A percentile compares a stretch with the other conserved stretches of the same genome.
Evolutionary conservation across 2,888 invertebrate species (phyloP).

Genomic region (Argyresthia albistria): DNA sequence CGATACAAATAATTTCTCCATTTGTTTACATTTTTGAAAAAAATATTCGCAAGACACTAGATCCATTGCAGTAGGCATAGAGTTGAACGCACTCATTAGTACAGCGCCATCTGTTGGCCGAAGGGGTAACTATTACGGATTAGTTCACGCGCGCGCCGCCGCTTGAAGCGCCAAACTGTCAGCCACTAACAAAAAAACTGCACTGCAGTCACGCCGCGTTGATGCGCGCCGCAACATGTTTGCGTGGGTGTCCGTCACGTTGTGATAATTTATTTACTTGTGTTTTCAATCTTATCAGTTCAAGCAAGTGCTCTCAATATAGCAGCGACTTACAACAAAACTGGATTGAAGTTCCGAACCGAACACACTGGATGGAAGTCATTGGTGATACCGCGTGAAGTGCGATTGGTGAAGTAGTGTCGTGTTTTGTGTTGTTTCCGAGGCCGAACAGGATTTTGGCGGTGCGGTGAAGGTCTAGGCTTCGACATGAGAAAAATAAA

Average conservation of each 20-base stretch:
- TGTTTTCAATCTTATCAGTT: constrained; percentile 51
- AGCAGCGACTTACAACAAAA: no score
- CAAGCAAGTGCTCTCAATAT: constrained; percentile 28
- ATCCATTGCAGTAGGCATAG: constrained; percentile 7
- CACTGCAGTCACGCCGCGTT: constrained; percentile 71
- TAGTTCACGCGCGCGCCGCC: constrained; percentile 30
- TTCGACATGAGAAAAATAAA: constrained; percentile 66
- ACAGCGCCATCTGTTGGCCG: constrained; percentile 41
- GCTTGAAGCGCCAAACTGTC: constrained; percentile 51
- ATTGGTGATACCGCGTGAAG: constrained; percentile 10
- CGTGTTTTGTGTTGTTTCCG: constrained; percentile 61
- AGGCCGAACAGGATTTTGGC: constrained; percentile 55
- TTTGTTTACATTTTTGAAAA: constrained; percentile 1
- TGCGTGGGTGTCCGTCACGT: constrained; percentile 61
- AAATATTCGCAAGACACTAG: neutral
- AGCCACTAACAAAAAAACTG: constrained; percentile 45
- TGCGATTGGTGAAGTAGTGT: constrained; percentile 33
- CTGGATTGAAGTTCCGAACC: no score
- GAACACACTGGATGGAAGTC: no score
- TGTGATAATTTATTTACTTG: constrained; percentile 46
- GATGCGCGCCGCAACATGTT: constrained; percentile 63
- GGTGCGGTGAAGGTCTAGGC: constrained; percentile 57
- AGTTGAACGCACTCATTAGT: constrained; percentile 6
- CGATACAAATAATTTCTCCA: neutral
- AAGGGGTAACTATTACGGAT: constrained; percentile 7